phyloP scores from a whole-genome alignment of 1,140 invertebrate genomes.

The Aplysia californica region DNA sequence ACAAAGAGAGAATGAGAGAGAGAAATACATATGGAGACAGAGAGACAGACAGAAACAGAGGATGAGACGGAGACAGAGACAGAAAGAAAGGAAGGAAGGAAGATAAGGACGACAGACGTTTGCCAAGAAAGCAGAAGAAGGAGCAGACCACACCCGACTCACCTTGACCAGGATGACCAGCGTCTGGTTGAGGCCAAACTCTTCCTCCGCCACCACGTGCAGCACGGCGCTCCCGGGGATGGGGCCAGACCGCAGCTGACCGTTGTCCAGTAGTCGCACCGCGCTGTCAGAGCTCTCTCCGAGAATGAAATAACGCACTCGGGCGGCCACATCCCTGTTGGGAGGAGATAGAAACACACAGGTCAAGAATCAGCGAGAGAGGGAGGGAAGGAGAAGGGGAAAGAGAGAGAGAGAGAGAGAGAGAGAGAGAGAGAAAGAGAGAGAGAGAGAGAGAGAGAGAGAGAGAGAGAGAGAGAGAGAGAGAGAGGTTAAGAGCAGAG shows the following conservation, averaged over 20 bases:
- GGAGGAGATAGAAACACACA: too few relatives aligned
- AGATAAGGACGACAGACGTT: background rate
- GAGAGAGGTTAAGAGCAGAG: too few relatives aligned
- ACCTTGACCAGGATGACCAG: constrained; percentile 68
- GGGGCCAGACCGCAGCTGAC: constrained; percentile 72
- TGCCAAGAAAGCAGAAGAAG: background rate
- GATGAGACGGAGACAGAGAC: background rate
- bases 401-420: too few relatives aligned
- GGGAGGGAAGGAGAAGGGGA: too few relatives aligned
- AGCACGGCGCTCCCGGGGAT: constrained; percentile 73
- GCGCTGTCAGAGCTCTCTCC: constrained; percentile 11
- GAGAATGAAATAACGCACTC: constrained; percentile 46
- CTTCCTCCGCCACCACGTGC: constrained; percentile 72
- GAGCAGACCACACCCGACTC: constrained; percentile 26
- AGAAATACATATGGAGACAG: background rate
- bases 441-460: too few relatives aligned
- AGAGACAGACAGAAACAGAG: background rate
- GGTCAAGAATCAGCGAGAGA: too few relatives aligned
- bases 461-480: too few relatives aligned
- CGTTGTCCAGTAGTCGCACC: constrained; percentile 70
- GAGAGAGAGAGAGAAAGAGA: too few relatives aligned
- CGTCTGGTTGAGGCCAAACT: constrained; percentile 72
- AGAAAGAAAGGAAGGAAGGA: background rate
- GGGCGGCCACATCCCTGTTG: constrained; percentile 53
- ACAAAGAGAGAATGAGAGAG: too few relatives aligned